Conservation (phyloP, 2,797 vertebrate species). For the Yasuhikotakia modesta region DNA sequence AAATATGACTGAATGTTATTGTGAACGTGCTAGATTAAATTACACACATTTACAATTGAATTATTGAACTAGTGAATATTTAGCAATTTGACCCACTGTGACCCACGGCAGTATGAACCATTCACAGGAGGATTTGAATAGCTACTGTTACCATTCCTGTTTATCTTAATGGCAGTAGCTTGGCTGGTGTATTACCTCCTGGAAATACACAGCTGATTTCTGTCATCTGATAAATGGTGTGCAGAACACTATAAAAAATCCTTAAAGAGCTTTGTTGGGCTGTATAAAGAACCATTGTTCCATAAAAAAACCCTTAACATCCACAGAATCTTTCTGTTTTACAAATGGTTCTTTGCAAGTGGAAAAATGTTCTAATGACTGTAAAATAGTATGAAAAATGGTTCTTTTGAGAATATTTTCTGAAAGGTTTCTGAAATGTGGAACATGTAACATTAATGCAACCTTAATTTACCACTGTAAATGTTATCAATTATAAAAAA, state of each 20-base stretch:
- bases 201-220: not conserved
- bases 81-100: not conserved
- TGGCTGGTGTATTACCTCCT: too few relatives aligned
- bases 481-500: not conserved
- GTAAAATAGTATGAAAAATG: too few relatives aligned
- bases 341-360: too few relatives aligned
- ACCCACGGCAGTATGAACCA: not conserved
- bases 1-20: conserved; percentile 8
- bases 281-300: too few relatives aligned
- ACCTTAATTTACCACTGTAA: not conserved
- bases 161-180: not conserved
- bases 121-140: not conserved
- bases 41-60: not conserved
- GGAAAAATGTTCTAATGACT: too few relatives aligned
- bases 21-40: too few relatives aligned
- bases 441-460: not conserved
- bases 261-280: too few relatives aligned
- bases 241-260: too few relatives aligned
- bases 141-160: not conserved
- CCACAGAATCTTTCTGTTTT: too few relatives aligned
- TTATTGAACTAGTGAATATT: not conserved
- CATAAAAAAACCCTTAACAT: too few relatives aligned
- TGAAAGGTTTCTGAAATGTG: not conserved
- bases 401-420: too few relatives aligned
- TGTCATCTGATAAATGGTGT: not conserved